Evolutionary conservation across 2,113 vertebrate species (phyloP), one percentile per base, ranked within the genome.

Genomic region (Otocyon megalotis): DNA sequence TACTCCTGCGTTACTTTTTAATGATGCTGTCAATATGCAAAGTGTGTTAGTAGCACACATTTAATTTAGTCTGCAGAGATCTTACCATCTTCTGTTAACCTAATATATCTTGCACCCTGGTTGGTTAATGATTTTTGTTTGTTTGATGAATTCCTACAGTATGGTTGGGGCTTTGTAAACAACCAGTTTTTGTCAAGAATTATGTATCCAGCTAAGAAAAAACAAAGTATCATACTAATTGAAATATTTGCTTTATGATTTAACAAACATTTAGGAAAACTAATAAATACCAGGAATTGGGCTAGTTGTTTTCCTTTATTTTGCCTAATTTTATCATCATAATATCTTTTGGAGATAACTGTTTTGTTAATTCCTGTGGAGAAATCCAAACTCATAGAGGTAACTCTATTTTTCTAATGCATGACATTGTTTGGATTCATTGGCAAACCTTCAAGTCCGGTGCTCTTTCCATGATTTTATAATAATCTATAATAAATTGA

Each of bases 121-220:
- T 92, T 94, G 8, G 43, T 92, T 90, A 96, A 67, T 93, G 28
- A 95, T 85, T 94, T 93, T 48, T 95, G 74, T 92, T 96, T 94
- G 16, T 93, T 97, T 93, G 35, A 90, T 87, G 30, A 94, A 91
- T 58, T 71, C 62, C 3, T 85, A 53, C 28, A 95, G 37, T 88
- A 74, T 79, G 30, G 13, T 60, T 92, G 14, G 35, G 62, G 1
- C 63, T 94, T 89, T 93, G 50, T 94, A 71, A 96, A 76, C 8
- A 93, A 69, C 5, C 2, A n/a, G n/a, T 80, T 28, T 92, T 84
- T 97, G n/a, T 82, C n/a, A 71, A 92, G 16, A 84, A 30, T 69
- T 77, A 87, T 35, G 2, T 90, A 56, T 89, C 11, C 32, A 69
- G 11, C 6, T 81, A 65, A 91, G 80, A 86, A 79, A 83, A 89